Percentiles rank a stretch among this genome's conserved stretches.
These are phyloP conservation scores for Drosophila nigrodunni DNA, from an alignment of 1,140 invertebrate species.

Conservation along the genomic window DNA sequence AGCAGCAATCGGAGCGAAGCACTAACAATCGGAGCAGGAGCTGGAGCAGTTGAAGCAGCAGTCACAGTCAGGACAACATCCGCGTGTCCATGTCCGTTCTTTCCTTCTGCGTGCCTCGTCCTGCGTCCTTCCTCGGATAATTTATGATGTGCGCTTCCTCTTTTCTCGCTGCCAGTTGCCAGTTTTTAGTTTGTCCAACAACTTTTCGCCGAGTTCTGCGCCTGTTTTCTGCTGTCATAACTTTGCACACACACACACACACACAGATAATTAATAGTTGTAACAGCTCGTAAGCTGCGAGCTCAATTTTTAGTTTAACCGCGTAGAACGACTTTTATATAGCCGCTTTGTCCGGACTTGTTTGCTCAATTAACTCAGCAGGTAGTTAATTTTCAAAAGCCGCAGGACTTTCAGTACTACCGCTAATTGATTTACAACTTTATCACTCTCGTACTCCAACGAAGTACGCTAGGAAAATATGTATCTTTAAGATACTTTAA, in stretches of 20 bases:
- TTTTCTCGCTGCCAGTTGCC: constrained; percentile 29
- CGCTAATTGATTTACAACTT: constrained; percentile 73
- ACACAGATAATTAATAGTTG: constrained; percentile 73
- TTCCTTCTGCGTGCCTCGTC: too few relatives aligned
- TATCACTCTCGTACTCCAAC: background rate
- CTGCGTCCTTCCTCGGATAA: constrained; percentile 49
- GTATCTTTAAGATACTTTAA: constrained; percentile 30
- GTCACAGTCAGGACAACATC: constrained; percentile 52
- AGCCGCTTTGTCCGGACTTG: constrained; percentile 60
- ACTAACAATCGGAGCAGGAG: background rate
- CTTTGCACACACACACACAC: constrained; percentile 58
- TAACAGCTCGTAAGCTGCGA: constrained; percentile 49
- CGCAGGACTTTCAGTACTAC: constrained; percentile 36
- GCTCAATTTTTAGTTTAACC: constrained; percentile 68
- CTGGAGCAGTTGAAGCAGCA: constrained; percentile 29
- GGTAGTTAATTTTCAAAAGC: constrained; percentile 79
- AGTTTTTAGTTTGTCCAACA: constrained; percentile 46
- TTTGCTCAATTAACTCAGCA: constrained; percentile 84
- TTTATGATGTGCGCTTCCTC: constrained; percentile 80
- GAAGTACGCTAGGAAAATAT: background rate
- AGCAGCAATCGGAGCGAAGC: background rate
- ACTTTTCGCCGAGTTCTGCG: constrained; percentile 56
- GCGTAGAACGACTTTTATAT: constrained; percentile 61
- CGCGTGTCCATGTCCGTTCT: constrained; percentile 66
- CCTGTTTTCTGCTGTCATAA: constrained; percentile 82